Base-by-base conservation (phyloP, 2,797 vertebrate genomes). In the Pempheris klunzingeri region DNA sequence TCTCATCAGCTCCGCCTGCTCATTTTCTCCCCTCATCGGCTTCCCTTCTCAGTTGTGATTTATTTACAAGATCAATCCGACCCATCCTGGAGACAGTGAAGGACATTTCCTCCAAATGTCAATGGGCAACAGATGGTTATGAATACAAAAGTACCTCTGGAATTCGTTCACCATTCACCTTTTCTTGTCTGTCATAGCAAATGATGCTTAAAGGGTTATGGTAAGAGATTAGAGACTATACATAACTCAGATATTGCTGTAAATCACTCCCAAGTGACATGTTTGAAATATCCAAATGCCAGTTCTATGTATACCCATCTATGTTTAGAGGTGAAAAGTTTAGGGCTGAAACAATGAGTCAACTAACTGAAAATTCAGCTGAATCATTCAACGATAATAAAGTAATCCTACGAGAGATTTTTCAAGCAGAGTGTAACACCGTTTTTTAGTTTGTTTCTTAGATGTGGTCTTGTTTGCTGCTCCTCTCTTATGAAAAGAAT, bases 71-170 rank as follows among this genome's bases (percentile, higher is more conserved):
- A 87, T 85, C 80, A 81, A 68, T 76, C 72, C 59, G 66, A 88
- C 77, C 81, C 57, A 74, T 71, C 28, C 52, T 15, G 3, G 70
- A 74, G 71, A 86, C 70, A n/a, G 76, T 43, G 55, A 52, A 36
- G 79, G 62, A 72, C 63, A 53, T 79, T 78, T 81, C 47, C 44
- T 62, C 58, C 70, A 87, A 88, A 91, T 89, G 87, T 79, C 77
- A 90, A 83, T 32, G 61, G 47, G 68, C 57, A 77, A 55, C 73
- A 77, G 74, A 74, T 74, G 77, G 71, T 41, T 46, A n/a, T 70
- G 86, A 91, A 87, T 82, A 82, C 71, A 55, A 60, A 84, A 70
- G 8, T 7, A 30, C 22, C 20, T 65, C 70, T 50, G 50, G 7
- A 69, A 28, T 66, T 62, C 4, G 1, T 34, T 62, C 46, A 57